Evolutionary conservation across 2,888 invertebrate species (phyloP), one percentile per base, ranked within the genome.

Genomic region (Melikaiella ostensackeni): DNA sequence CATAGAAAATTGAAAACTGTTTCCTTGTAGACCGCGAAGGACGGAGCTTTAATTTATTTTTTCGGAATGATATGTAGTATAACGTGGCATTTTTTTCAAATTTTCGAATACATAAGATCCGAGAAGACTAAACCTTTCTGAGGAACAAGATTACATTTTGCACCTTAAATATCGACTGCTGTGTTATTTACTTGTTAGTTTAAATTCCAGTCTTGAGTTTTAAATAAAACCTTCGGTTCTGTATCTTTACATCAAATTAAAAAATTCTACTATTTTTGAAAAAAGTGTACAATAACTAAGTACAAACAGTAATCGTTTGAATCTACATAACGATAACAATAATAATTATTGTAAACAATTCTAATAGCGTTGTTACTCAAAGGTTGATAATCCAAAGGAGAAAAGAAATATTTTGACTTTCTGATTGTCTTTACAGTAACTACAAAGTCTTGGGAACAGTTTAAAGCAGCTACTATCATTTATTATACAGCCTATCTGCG

Each of bases 361-460:
- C 27, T 1, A 57, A 21, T 27, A 24, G 57, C 13, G 4, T 21
- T 11, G 6, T 57, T 13, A 57, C 21, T 24, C n/a, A n/a, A 50
- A 70, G 30, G 30, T 33, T n/a, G 6, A 19, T 3, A 63, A 70
- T 70, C 5, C 30, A 46, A 50, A 50, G n/a, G 11, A n/a, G 27
- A 55, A 33, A 66, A 50, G 1, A 27, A 50, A 30, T 11, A 70
- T 30, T 66, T 50, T 6, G 30, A 50, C 50, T 50, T 50, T 46
- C 30, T 70, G 70, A 70, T 70, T 70, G 70, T 70, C 50, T 46
- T 70, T 70, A 55, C 70, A 50, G 50, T 70, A 33, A 70, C n/a
- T 66, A 27, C 21, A 42, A 55, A 33, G 50, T 50, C 19, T 50
- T 9, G 50, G 13, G 30, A 30, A 70, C 42, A 27, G 11, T 70